Evolutionary conservation across 1,140 invertebrate species (phyloP), one percentile per base, ranked within the genome.

Genomic region (Theocolax elegans): DNA sequence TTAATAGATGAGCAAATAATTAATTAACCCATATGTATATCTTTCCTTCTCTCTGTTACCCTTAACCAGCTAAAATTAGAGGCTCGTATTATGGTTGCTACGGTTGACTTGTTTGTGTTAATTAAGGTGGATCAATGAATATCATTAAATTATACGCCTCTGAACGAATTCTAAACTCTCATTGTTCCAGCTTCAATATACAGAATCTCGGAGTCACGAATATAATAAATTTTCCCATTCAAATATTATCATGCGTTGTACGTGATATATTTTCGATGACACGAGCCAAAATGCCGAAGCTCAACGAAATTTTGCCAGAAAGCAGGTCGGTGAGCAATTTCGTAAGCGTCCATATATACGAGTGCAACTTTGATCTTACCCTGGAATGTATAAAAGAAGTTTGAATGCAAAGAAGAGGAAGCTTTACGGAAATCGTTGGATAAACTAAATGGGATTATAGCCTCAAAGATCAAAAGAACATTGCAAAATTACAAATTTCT

Each of bases 71-170:
- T n/a, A 56, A 56, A 51, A 51, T 51, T 25, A 35, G 29, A 56
- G 29, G 1, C 31, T 21, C 31, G 9, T 31, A 40, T 58, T 40
- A 23, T 35, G 17, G 17, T 31, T 58, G 54, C 17, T 54, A 13
- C 54, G 54, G 31, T 42, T 42, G 27, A 42, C 56, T 59, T 25
- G 38, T 59, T 42, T 59, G 3, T n/a, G 21, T 21, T 64, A 64
- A 65, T 65, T 29, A 51, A 44, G 23, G 15, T 49, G 23, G 44
- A 27, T 54, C 63, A 54, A 54, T 44, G 38, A 6, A 31, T 42
- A 51, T 25, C 15, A 51, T 25, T 64, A 25, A 51, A 64, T 64
- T 25, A 23, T 25, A 15, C 15, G 44, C 35, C 27, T 21, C 27
- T 9, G 3, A 17, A 31, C 15, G 44, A 63, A 31, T 49, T 35